These are phyloP conservation scores for Abramis brama DNA, from an alignment of 2,113 vertebrate genomes.

Conservation along the genomic window DNA sequence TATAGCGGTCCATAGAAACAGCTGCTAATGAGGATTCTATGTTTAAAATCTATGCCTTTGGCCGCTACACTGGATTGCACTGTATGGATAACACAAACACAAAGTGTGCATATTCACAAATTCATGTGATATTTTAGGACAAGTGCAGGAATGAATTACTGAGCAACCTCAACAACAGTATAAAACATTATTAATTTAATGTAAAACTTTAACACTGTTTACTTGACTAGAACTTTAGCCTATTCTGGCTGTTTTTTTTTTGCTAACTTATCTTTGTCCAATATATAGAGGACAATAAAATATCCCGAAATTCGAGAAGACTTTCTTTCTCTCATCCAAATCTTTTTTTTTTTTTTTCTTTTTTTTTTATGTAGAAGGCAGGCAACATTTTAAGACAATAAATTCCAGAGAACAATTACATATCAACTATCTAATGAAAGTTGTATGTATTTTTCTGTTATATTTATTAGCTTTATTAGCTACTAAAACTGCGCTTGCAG, in stretches of 20 bases:
- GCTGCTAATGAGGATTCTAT: too few relatives aligned
- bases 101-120: background rate
- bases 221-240: background rate
- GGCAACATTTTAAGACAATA: too few relatives aligned
- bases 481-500: too few relatives aligned
- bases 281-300: background rate
- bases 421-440: too few relatives aligned
- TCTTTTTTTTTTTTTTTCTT: background rate
- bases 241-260: background rate
- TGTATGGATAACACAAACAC: background rate
- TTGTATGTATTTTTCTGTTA: too few relatives aligned
- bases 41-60: background rate
- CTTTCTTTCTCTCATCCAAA: background rate
- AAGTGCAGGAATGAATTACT: background rate
- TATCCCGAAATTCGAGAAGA: background rate
- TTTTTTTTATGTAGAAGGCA: too few relatives aligned
- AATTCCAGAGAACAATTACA: too few relatives aligned
- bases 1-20: too few relatives aligned
- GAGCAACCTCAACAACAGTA: background rate
- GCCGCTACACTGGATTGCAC: background rate
- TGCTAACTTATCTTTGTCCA: background rate
- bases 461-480: too few relatives aligned
- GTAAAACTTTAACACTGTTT: background rate
- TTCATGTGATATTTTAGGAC: background rate
- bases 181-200: background rate